Evolutionary conservation across 2,113 vertebrate genomes (phyloP).

Genomic region (Cephalopholis sonnerati): DNA sequence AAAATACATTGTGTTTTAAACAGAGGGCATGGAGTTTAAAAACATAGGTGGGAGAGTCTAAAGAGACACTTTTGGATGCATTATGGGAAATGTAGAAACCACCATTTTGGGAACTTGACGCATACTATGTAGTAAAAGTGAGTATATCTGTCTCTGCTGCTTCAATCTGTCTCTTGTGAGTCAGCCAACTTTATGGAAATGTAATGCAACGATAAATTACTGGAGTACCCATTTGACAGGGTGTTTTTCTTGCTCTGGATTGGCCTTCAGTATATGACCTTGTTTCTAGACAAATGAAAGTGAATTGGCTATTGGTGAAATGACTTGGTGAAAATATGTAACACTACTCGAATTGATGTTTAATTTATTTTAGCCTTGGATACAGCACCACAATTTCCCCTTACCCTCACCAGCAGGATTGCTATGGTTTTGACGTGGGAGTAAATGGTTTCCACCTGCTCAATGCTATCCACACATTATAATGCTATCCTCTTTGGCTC

Average conservation of each 20-base stretch:
- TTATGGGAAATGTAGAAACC: no score
- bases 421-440: background rate
- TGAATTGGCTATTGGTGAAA: background rate
- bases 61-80: no score
- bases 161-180: background rate
- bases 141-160: background rate
- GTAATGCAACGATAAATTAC: background rate
- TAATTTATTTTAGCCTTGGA: fast-evolving
- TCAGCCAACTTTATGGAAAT: background rate
- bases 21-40: no score
- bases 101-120: no score
- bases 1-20: no score
- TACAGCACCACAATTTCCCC: background rate
- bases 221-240: background rate
- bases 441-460: slow-evolving; percentile 8
- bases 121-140: no score
- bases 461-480: slow-evolving; percentile 15
- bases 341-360: background rate
- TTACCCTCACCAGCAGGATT: background rate
- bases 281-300: background rate
- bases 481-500: background rate
- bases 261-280: background rate
- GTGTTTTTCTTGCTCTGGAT: background rate
- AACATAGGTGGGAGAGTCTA: no score
- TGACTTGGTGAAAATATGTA: background rate